A percentile compares a stretch with the other conserved stretches of the same genome.
Conservation (phyloP, 2,113 vertebrate genomes). For the Neopipo cinnamomea region DNA sequence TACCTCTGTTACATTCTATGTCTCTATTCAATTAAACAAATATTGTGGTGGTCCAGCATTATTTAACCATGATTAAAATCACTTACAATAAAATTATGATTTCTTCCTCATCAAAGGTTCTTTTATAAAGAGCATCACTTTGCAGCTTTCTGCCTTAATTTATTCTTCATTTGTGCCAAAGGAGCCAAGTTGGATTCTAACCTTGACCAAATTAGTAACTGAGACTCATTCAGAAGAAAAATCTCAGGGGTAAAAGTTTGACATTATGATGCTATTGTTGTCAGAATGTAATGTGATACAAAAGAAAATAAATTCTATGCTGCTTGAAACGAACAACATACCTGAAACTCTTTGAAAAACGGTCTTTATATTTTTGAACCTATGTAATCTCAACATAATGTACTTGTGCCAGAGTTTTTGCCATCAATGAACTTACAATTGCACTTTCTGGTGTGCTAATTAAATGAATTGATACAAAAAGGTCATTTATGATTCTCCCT, state of each 20-base stretch:
- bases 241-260: neutral
- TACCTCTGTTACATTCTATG: conserved; percentile 33
- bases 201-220: conserved; percentile 43
- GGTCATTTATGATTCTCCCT: neutral
- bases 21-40: conserved; percentile 64
- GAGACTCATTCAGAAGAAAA: conserved; percentile 14
- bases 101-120: neutral
- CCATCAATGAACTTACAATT: neutral
- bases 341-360: neutral
- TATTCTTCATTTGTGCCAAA: conserved; percentile 13
- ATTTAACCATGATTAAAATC: conserved; percentile 54
- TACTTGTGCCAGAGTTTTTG: neutral
- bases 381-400: neutral
- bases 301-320: neutral
- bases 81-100: conserved; percentile 23
- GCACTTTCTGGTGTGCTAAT: neutral
- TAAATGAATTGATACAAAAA: neutral
- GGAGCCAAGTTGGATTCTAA: neutral
- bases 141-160: neutral
- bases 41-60: conserved; percentile 35
- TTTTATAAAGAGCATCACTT: neutral
- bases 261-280: neutral
- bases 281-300: neutral
- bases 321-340: neutral
- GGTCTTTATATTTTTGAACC: neutral